These are phyloP conservation scores for Stomatorhinus walkeri DNA, from an alignment of 2,797 vertebrate species.

Conservation along the genomic window DNA sequence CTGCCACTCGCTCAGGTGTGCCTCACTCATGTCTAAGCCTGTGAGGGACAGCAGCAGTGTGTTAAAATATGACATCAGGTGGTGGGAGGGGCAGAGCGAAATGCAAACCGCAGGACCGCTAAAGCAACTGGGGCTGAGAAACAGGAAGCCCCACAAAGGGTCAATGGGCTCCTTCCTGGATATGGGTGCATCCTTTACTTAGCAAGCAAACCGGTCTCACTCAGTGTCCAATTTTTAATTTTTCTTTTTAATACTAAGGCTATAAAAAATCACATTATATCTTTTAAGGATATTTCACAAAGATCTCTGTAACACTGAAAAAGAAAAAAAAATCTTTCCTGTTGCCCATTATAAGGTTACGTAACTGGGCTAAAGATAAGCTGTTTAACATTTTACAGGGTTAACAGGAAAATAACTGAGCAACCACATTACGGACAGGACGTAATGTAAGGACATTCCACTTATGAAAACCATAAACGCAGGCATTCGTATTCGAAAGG, in stretches of 20 bases:
- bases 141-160: neutral
- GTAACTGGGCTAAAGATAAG: neutral
- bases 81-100: neutral
- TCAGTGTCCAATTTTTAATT: neutral
- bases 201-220: neutral
- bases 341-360: neutral
- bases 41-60: slow-evolving; percentile 49
- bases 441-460: neutral
- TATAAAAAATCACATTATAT: neutral
- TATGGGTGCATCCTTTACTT: neutral
- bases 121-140: neutral
- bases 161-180: neutral
- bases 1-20: slow-evolving; percentile 89
- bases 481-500: neutral
- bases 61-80: slow-evolving; percentile 45
- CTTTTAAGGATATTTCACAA: neutral
- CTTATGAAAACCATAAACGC: neutral
- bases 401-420: neutral
- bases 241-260: neutral
- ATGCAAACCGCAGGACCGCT: neutral
- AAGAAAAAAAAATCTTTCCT: neutral
- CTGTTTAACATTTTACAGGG: neutral
- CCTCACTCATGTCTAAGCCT: slow-evolving; percentile 59
- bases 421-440: neutral
- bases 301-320: neutral